Conservation (phyloP, 2,113 vertebrate genomes). For the Nymphicus hollandicus region DNA sequence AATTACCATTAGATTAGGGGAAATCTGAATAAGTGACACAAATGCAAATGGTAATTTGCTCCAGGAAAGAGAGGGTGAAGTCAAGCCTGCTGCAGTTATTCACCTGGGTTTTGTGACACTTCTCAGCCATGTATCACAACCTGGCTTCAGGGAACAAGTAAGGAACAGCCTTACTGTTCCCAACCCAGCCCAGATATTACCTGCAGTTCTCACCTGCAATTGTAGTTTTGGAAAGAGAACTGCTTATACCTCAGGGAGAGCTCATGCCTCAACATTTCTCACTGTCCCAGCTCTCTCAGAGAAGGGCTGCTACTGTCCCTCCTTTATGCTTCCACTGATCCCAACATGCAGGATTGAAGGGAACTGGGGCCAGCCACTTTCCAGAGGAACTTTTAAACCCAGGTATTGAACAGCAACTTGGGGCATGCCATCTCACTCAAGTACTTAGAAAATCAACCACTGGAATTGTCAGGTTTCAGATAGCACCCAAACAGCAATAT, state of each 20-base stretch:
- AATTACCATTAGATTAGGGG: not conserved
- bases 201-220: not conserved
- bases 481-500: rapidly evolving
- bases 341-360: not conserved
- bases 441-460: not conserved
- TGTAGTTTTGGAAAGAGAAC: not conserved
- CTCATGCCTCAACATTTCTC: not conserved
- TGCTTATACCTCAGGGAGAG: not conserved
- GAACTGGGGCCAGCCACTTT: not conserved
- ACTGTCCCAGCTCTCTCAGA: not conserved
- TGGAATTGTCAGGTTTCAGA: not conserved
- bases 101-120: not conserved
- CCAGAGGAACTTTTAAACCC: not conserved
- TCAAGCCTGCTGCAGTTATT: not conserved
- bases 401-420: not conserved
- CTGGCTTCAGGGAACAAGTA: not conserved
- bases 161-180: not conserved
- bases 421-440: not conserved
- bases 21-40: not conserved
- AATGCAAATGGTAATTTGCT: not conserved
- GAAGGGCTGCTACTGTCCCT: not conserved
- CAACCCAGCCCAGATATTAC: not conserved
- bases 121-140: not conserved
- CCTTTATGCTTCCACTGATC: not conserved
- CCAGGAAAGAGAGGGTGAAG: not conserved